Percentiles rank a stretch among this genome's conserved stretches.
Evolutionary conservation across 2,113 vertebrate genomes (phyloP).

Genomic region (Ammospiza caudacuta): DNA sequence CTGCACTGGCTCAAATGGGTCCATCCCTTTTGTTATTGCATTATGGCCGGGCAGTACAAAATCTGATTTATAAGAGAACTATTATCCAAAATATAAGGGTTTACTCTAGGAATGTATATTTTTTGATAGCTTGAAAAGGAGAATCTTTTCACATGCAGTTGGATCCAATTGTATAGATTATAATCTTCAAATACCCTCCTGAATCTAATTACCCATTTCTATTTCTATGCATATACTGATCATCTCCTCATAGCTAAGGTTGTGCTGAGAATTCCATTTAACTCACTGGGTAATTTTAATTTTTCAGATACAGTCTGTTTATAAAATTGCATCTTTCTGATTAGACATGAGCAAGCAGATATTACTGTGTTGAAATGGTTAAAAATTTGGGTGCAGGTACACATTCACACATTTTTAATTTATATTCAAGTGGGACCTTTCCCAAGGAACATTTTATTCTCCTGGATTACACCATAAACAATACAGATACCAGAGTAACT

Average conservation of each 20-base stretch:
- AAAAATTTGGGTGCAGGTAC: neutral
- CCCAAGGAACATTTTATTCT: neutral
- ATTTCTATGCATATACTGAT: neutral
- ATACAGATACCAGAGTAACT: neutral
- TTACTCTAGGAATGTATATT: neutral
- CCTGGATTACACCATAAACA: neutral
- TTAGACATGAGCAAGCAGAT: neutral
- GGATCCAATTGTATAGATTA: neutral
- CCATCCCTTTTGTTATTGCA: neutral
- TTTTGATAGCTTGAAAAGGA: neutral
- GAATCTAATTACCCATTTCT: neutral
- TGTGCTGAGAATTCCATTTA: neutral
- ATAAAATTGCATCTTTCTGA: neutral
- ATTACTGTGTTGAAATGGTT: neutral
- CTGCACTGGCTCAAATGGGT: rapidly evolving
- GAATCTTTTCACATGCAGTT: neutral
- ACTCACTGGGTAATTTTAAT: neutral
- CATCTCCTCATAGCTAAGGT: neutral
- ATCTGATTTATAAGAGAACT: neutral
- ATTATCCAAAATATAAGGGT: neutral
- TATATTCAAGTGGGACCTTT: neutral
- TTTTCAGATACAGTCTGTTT: neutral
- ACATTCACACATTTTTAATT: neutral
- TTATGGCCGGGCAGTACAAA: neutral
- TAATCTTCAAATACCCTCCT: neutral